phyloP scores from a whole-genome alignment of 2,113 vertebrate species.

The Cygnus atratus region DNA sequence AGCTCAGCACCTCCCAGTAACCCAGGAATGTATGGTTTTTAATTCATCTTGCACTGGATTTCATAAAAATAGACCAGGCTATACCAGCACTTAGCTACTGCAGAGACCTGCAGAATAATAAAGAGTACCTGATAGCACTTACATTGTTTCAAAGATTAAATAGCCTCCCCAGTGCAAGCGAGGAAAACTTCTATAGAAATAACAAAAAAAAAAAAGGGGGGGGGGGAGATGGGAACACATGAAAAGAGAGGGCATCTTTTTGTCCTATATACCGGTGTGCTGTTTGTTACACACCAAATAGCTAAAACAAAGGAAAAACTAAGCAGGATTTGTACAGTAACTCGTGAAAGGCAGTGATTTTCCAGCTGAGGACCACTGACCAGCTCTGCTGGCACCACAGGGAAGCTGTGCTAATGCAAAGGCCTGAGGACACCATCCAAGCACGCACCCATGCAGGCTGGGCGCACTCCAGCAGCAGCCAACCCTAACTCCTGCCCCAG shows the following conservation, averaged over 20 bases:
- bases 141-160: not conserved
- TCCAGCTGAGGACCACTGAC: not conserved
- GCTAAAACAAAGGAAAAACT: not conserved
- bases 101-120: not conserved
- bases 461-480: not conserved
- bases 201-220: not conserved
- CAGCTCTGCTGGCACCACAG: not conserved
- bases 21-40: not conserved
- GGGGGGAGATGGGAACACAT: accelerated
- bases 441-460: accelerated
- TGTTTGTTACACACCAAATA: not conserved
- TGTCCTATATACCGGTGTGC: accelerated
- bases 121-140: not conserved
- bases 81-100: too few relatives aligned
- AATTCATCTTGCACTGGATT: not conserved
- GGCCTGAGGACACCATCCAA: not conserved
- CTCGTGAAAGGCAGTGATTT: not conserved
- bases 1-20: not conserved
- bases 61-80: not conserved
- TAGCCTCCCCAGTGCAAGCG: accelerated
- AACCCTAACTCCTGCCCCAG: not conserved
- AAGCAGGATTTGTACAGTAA: accelerated
- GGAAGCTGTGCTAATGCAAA: not conserved
- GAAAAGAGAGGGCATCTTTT: not conserved
- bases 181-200: not conserved